phyloP scores from a whole-genome alignment of 2,113 vertebrate genomes.

The Anarhynchus alexandrinus region DNA sequence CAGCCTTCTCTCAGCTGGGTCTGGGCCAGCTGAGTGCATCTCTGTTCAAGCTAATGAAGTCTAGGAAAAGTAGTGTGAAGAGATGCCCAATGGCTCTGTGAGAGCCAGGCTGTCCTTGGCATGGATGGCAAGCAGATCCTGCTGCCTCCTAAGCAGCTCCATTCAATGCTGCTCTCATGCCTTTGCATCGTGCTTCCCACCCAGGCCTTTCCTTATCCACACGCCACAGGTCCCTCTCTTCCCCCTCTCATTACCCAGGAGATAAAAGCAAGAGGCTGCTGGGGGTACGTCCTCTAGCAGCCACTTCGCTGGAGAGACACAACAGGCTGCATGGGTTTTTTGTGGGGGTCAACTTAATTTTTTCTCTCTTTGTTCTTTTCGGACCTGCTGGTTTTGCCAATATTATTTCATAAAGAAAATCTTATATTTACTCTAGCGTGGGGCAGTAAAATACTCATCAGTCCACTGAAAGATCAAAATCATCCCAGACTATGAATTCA shows the following conservation, averaged over 20 bases:
- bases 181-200: not conserved
- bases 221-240: not conserved
- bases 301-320: not conserved
- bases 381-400: not conserved
- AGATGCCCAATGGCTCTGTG: not conserved
- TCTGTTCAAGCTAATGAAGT: not conserved
- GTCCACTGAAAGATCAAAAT: not conserved
- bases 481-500: not conserved
- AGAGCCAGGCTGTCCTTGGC: not conserved
- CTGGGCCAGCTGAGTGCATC: not conserved
- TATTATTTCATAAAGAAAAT: not conserved
- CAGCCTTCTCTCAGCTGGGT: not conserved
- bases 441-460: not conserved
- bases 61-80: not conserved
- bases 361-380: not conserved
- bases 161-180: not conserved
- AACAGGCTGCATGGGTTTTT: not conserved
- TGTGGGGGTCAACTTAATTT: rapidly evolving
- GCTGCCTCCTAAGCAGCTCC: not conserved
- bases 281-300: not conserved
- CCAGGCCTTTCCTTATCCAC: not conserved
- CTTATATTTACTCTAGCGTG: not conserved
- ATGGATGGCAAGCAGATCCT: not conserved
- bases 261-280: not conserved
- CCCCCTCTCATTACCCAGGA: not conserved